Conservation (phyloP, 2,797 vertebrate genomes). For the Aphelocoma californica region DNA sequence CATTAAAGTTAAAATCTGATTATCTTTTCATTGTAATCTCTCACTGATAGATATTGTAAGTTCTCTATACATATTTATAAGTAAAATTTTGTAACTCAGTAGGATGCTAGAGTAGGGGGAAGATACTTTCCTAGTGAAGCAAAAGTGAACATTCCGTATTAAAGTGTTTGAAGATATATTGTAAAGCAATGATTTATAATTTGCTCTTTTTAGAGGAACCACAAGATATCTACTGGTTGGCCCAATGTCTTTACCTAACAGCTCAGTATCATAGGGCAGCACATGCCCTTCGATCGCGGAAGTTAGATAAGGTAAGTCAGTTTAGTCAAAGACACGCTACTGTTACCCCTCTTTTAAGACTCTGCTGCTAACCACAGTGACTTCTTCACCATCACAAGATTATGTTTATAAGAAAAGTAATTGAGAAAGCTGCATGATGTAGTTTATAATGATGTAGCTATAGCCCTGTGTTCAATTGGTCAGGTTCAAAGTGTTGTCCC, state of each 20-base stretch:
- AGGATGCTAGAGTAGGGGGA: background rate
- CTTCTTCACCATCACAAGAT: background rate
- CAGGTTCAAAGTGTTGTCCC: background rate
- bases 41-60: background rate
- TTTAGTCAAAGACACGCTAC: background rate
- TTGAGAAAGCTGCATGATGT: background rate
- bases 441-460: background rate
- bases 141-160: background rate
- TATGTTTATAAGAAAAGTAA: background rate
- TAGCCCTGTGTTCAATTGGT: fast-evolving
- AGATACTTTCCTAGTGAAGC: background rate
- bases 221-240: constrained; percentile 97
- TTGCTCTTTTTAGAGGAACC: constrained; percentile 82
- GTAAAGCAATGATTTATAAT: background rate
- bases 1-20: background rate
- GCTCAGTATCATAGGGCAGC: constrained; percentile 98
- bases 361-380: background rate
- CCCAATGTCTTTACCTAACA: constrained; percentile 96
- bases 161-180: background rate
- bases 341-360: background rate
- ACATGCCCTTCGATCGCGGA: constrained; percentile 92
- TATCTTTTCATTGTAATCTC: background rate
- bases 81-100: background rate
- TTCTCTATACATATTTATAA: background rate
- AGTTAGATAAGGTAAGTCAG: constrained; percentile 89